phyloP scores from a whole-genome alignment of 2,113 vertebrate species.

The Labrus mixtus region DNA sequence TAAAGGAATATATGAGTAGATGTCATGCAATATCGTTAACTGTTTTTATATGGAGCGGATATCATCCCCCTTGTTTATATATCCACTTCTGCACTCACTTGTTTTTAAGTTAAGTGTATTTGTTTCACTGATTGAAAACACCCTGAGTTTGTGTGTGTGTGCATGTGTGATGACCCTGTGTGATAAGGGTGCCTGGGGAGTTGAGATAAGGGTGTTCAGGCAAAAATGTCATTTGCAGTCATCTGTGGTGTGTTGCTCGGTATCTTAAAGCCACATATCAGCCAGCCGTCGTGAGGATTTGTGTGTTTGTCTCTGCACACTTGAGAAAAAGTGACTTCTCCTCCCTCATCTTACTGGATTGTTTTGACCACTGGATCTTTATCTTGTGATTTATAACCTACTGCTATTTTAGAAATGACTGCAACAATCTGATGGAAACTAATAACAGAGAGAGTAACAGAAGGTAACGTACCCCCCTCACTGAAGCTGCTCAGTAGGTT shows the following conservation, averaged over 20 bases:
- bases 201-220: slow-evolving; percentile 69
- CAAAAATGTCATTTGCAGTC: slow-evolving; percentile 56
- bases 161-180: slow-evolving; percentile 31
- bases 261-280: slow-evolving; percentile 57
- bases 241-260: slow-evolving; percentile 25
- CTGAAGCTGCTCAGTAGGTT: neutral
- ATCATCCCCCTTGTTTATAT: no score
- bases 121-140: no score
- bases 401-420: slow-evolving; percentile 42
- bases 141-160: no score
- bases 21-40: no score
- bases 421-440: slow-evolving; percentile 43
- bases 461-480: slow-evolving; percentile 36
- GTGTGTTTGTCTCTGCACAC: slow-evolving; percentile 8
- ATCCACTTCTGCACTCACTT: no score
- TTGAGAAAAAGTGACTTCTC: slow-evolving; percentile 36
- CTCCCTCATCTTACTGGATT: slow-evolving; percentile 26
- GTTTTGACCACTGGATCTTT: slow-evolving; percentile 48
- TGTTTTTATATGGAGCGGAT: no score
- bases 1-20: no score
- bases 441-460: slow-evolving; percentile 31
- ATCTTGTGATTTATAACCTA: slow-evolving; percentile 48
- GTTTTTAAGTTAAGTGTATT: no score
- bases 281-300: slow-evolving; percentile 15
- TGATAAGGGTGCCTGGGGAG: slow-evolving; percentile 69